Conservation (phyloP, 2,113 vertebrate species). For the Semicossyphus pulcher region DNA sequence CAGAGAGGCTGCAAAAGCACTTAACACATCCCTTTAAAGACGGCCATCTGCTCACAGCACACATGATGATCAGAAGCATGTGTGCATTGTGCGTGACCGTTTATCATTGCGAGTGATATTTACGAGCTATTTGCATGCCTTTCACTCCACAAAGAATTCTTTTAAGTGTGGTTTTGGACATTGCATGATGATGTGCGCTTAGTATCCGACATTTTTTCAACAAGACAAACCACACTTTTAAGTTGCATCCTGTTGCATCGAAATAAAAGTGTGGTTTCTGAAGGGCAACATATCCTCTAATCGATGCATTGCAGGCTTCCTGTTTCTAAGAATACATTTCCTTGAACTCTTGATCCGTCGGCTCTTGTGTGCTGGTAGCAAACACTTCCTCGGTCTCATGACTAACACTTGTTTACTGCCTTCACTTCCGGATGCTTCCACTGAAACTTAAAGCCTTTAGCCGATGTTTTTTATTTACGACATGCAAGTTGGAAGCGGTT, state of each 20-base stretch:
- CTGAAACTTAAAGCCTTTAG: conserved; percentile 34
- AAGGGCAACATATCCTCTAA: too few species aligned
- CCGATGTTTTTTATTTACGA: conserved; percentile 31
- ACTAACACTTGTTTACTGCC: conserved; percentile 71
- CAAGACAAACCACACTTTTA: background rate
- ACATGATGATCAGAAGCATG: conserved; percentile 39
- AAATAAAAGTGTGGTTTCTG: background rate
- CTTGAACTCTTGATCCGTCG: conserved; percentile 69
- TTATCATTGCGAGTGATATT: conserved; percentile 1
- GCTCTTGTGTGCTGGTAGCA: conserved; percentile 50
- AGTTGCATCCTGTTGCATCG: too few species aligned
- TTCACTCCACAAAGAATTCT: conserved; percentile 10
- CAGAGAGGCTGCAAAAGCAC: conserved; percentile 23
- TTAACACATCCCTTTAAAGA: background rate
- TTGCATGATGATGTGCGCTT: background rate
- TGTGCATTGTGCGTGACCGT: conserved; percentile 2
- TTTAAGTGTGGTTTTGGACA: conserved; percentile 8
- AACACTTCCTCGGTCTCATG: conserved; percentile 69
- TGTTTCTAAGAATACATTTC: conserved; percentile 80
- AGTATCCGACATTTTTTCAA: conserved; percentile 15
- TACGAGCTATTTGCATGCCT: conserved; percentile 26
- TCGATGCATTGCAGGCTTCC: conserved; percentile 69
- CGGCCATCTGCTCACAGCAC: background rate
- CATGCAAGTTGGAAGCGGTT: background rate
- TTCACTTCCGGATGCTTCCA: conserved; percentile 40